These are phyloP conservation scores for Thelaira solivaga DNA, from an alignment of 2,888 invertebrate species.

Conservation along the genomic window DNA sequence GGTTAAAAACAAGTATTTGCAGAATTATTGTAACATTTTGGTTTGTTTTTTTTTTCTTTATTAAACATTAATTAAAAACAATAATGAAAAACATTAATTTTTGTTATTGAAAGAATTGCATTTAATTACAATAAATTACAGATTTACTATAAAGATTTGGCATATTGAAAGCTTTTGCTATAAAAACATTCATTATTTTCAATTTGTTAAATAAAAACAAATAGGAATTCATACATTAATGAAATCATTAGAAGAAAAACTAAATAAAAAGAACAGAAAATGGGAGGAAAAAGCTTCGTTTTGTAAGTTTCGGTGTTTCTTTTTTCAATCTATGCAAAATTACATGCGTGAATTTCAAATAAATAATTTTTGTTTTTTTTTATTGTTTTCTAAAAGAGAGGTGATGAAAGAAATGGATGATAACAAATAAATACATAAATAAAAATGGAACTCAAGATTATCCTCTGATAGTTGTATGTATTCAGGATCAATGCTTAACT, in stretches of 20 bases:
- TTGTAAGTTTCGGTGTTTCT: background rate
- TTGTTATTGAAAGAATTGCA: slow-evolving; percentile 5
- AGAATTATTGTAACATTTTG: too few relatives aligned
- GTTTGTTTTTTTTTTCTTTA: too few relatives aligned
- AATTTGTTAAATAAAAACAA: slow-evolving; percentile 11
- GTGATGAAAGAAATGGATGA: slow-evolving; percentile 19
- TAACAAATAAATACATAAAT: slow-evolving; percentile 17
- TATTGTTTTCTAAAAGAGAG: slow-evolving; percentile 17
- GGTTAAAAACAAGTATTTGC: background rate
- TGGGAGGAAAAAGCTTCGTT: slow-evolving; percentile 24
- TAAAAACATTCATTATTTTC: slow-evolving; percentile 24
- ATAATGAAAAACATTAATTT: slow-evolving; percentile 41
- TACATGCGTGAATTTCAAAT: slow-evolving; percentile 46
- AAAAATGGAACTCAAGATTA: background rate
- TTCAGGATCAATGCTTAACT: too few relatives aligned
- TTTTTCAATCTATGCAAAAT: slow-evolving; percentile 36
- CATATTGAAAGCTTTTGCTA: slow-evolving; percentile 38
- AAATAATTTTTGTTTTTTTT: background rate
- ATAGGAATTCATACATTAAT: too few relatives aligned
- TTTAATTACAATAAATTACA: slow-evolving; percentile 28
- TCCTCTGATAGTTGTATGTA: too few relatives aligned
- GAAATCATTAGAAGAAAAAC: slow-evolving; percentile 20
- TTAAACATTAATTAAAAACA: slow-evolving; percentile 40
- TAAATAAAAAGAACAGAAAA: slow-evolving; percentile 14
- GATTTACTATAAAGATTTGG: slow-evolving; percentile 42